Evolutionary conservation across 1,140 invertebrate genomes (phyloP).

Genomic region (Vollenhovia emeryi): DNA sequence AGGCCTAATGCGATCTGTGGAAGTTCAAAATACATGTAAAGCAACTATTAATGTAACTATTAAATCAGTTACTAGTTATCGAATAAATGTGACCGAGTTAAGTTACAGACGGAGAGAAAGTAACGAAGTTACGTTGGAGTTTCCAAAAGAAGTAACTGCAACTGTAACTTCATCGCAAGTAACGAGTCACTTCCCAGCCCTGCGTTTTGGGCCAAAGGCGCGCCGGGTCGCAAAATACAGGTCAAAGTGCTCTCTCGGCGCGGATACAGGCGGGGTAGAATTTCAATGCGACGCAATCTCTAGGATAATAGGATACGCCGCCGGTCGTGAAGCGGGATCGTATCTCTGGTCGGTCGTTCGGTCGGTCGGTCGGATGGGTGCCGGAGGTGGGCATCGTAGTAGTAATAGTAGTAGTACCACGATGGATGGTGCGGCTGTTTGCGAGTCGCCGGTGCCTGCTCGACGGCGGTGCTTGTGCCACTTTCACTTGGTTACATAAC

Average conservation of each 20-base stretch:
- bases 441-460: constrained; percentile 62
- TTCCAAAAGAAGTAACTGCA: no score
- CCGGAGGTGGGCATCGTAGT: constrained; percentile 58
- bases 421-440: constrained; percentile 68
- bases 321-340: constrained; percentile 58
- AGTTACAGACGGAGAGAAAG: no score
- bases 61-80: no score
- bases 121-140: no score
- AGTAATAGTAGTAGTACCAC: constrained; percentile 40
- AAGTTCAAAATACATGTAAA: no score
- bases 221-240: background rate
- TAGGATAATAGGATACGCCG: constrained; percentile 24
- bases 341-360: constrained; percentile 51
- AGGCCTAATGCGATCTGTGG: no score
- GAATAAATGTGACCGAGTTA: no score
- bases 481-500: constrained; percentile 86
- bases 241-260: background rate
- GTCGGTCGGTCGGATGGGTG: constrained; percentile 55
- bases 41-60: no score
- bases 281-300: constrained; percentile 19
- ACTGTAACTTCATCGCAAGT: no score
- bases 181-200: no score
- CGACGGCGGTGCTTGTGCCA: constrained; percentile 81
- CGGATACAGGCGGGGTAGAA: background rate
- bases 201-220: background rate